Evolutionary conservation across 2,113 vertebrate genomes (phyloP).

Genomic region (Chaetodon auriga): DNA sequence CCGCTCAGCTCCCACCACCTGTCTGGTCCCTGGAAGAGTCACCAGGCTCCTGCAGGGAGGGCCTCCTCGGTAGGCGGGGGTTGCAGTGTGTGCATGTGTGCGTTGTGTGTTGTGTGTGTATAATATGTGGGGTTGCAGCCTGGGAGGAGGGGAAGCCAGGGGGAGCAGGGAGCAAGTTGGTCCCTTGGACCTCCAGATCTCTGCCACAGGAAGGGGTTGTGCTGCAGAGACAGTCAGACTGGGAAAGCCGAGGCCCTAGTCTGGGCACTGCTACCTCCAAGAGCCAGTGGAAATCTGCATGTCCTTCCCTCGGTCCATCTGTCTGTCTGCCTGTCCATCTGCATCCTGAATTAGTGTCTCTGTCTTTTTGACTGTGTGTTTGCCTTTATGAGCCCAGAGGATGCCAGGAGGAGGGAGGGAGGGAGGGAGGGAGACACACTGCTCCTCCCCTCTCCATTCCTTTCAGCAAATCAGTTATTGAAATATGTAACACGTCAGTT

Average conservation of each 20-base stretch:
- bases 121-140: conserved; percentile 26
- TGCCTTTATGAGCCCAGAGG: conserved; percentile 51
- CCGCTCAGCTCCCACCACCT: conserved; percentile 84
- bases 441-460: conserved; percentile 33
- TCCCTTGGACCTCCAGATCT: conserved; percentile 51
- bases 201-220: conserved; percentile 39
- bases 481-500: conserved; percentile 46
- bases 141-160: conserved; percentile 40
- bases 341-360: conserved; percentile 68
- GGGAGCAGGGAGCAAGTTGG: conserved; percentile 49
- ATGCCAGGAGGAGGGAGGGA: conserved; percentile 49
- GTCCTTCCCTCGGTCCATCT: conserved; percentile 73
- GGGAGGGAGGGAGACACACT: conserved; percentile 22
- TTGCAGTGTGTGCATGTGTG: conserved; percentile 26
- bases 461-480: conserved; percentile 46
- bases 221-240: conserved; percentile 53
- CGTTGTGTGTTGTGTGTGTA: conserved; percentile 30
- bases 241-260: conserved; percentile 54
- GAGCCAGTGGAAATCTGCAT: conserved; percentile 68
- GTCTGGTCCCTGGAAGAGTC: conserved; percentile 83
- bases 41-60: conserved; percentile 67
- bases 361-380: conserved; percentile 69
- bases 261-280: conserved; percentile 49
- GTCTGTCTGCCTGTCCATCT: conserved; percentile 81
- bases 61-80: conserved; percentile 50